These are phyloP conservation scores for Pristionchus arcanus DNA, from an alignment of 2,888 invertebrate genomes.

Conservation along the genomic window DNA sequence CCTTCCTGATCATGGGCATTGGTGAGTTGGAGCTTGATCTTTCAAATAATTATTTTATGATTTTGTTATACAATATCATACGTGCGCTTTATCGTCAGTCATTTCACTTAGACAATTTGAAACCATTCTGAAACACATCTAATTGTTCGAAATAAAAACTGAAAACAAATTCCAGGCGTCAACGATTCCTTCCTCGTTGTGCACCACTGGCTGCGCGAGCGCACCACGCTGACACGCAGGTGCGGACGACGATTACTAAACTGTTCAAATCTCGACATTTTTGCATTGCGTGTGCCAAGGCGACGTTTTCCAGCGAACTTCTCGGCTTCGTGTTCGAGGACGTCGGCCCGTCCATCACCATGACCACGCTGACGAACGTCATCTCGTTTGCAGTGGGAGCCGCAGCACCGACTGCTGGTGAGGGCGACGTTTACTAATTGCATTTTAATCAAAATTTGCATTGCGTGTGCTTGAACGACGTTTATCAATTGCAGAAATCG, in stretches of 20 bases:
- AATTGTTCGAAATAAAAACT: background rate
- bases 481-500: slow-evolving; percentile 69
- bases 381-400: slow-evolving; percentile 77
- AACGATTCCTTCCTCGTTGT: slow-evolving; percentile 77
- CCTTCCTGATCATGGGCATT: slow-evolving; percentile 78
- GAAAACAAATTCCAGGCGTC: slow-evolving; percentile 64
- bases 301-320: slow-evolving; percentile 43
- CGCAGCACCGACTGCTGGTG: slow-evolving; percentile 75
- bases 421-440: slow-evolving; percentile 6
- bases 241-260: slow-evolving; percentile 55
- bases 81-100: too few relatives aligned
- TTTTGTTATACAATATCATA: too few relatives aligned
- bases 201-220: slow-evolving; percentile 71
- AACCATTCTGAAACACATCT: background rate
- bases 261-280: background rate
- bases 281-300: background rate
- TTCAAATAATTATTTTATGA: too few relatives aligned
- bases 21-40: slow-evolving; percentile 57
- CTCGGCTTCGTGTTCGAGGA: slow-evolving; percentile 57
- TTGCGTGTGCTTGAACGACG: slow-evolving; percentile 11
- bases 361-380: slow-evolving; percentile 78
- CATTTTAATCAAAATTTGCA: background rate
- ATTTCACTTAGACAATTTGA: background rate
- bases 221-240: slow-evolving; percentile 57
- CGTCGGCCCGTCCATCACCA: slow-evolving; percentile 79